Evolutionary conservation across 1,140 invertebrate species (phyloP).

Genomic region (Colletes gigas): DNA sequence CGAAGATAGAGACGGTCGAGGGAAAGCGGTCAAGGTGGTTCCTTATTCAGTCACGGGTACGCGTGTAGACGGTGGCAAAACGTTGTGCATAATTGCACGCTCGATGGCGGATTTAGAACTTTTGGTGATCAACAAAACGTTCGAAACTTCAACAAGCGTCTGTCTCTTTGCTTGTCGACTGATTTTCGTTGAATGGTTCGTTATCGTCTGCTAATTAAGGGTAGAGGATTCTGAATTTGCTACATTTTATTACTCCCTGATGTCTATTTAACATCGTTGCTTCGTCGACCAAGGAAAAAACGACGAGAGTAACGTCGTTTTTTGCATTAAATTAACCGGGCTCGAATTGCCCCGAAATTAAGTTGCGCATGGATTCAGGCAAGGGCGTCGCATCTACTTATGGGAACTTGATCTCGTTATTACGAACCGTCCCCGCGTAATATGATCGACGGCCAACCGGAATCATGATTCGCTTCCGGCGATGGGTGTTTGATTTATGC

Average conservation of each 20-base stretch:
- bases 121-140: no score
- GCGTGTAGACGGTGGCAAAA: neutral
- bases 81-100: no score
- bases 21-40: slow-evolving; percentile 38
- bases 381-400: neutral
- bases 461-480: slow-evolving; percentile 14
- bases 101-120: neutral
- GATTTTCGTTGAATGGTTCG: no score
- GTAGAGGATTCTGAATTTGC: no score
- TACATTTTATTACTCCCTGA: no score
- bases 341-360: neutral
- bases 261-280: no score
- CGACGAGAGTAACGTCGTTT: no score
- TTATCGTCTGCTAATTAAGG: no score
- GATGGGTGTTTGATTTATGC: slow-evolving; percentile 10
- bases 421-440: slow-evolving; percentile 4
- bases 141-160: no score
- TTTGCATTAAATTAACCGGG: neutral
- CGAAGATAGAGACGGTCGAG: slow-evolving; percentile 2
- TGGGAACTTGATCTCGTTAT: slow-evolving; percentile 2
- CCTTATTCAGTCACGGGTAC: neutral
- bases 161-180: no score
- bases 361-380: neutral
- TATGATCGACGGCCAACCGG: slow-evolving; percentile 11
- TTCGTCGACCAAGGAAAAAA: no score